Conservation (phyloP, 2,113 vertebrate species). For the Ailuropoda melanoleuca region DNA sequence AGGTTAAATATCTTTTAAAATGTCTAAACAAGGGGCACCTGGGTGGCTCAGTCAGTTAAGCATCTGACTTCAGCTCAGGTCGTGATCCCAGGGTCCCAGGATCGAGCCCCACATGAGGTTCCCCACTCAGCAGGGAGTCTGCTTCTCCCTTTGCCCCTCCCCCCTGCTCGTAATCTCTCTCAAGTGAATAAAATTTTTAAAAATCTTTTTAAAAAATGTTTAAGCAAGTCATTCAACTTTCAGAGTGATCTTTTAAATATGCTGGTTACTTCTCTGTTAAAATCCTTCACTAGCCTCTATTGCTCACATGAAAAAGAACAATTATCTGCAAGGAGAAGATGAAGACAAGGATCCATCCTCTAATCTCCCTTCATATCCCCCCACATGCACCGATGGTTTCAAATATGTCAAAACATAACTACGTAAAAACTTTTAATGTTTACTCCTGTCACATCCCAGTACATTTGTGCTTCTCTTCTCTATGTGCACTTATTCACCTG, state of each 20-base stretch:
- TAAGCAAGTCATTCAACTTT: background rate
- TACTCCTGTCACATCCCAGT: background rate
- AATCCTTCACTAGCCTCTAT: background rate
- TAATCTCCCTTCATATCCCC: background rate
- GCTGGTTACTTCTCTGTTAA: background rate
- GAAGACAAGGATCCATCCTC: background rate
- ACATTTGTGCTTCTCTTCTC: background rate
- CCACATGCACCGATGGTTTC: background rate
- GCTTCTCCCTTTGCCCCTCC: too few relatives aligned
- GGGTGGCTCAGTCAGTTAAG: too few relatives aligned
- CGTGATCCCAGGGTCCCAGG: too few relatives aligned
- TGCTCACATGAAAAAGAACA: background rate
- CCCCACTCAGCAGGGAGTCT: too few relatives aligned
- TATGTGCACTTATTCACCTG: background rate
- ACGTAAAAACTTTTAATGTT: background rate
- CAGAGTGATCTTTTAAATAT: conserved; percentile 3
- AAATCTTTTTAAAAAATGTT: background rate
- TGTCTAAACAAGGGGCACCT: background rate
- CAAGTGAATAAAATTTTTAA: background rate
- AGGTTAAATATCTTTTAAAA: background rate
- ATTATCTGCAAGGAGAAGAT: background rate
- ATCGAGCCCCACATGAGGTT: too few relatives aligned
- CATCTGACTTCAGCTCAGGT: too few relatives aligned
- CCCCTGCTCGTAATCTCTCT: too few relatives aligned
- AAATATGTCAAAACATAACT: background rate